These are phyloP conservation scores for Parauchenoglanis punctatus DNA, from an alignment of 2,797 vertebrate species.

Conservation along the genomic window DNA sequence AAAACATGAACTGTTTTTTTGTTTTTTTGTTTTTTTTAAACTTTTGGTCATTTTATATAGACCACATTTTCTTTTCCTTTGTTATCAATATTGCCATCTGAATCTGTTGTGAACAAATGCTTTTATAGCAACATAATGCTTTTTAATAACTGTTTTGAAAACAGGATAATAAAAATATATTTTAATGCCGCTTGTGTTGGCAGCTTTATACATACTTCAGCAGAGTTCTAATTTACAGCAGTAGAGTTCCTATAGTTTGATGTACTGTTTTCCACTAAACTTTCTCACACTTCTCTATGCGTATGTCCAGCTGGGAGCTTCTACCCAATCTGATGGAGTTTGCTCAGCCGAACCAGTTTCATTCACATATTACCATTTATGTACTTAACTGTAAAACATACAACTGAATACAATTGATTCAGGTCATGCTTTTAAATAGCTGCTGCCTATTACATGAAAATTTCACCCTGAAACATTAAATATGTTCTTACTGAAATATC, in stretches of 20 bases:
- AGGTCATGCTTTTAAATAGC: background rate
- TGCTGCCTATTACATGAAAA: background rate
- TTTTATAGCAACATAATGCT: background rate
- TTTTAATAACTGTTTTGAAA: conserved; percentile 18
- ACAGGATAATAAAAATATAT: conserved; percentile 18
- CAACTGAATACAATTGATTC: background rate
- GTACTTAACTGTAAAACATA: background rate
- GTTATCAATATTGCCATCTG: background rate
- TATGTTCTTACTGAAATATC: background rate
- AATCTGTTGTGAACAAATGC: background rate
- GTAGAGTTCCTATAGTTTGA: background rate
- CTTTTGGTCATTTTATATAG: background rate
- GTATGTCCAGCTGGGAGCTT: background rate
- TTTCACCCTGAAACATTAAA: background rate
- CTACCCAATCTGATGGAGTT: background rate
- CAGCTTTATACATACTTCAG: background rate
- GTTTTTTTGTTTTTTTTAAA: background rate
- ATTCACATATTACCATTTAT: background rate
- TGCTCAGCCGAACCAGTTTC: background rate
- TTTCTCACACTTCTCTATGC: too few relatives aligned
- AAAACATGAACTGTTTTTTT: background rate
- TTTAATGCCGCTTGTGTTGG: background rate
- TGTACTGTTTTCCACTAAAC: background rate
- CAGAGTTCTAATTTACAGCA: background rate
- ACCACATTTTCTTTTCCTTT: background rate